Evolutionary conservation across 2,797 vertebrate species (phyloP).

Genomic region (Vespertilio murinus): DNA sequence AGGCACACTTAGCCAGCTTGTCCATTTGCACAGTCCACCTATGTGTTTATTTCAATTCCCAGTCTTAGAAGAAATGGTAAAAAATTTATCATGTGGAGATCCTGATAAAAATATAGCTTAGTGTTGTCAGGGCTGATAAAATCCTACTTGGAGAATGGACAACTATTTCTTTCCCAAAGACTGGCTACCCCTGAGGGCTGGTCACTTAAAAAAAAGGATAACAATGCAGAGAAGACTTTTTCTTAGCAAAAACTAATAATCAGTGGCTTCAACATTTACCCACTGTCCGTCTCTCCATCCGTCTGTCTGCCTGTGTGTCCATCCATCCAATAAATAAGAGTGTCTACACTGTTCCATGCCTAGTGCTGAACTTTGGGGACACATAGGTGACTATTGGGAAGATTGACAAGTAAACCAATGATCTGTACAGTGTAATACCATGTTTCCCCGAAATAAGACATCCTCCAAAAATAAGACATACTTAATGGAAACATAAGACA

Average conservation of each 20-base stretch:
- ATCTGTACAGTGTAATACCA: neutral
- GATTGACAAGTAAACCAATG: neutral
- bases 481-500: too few species aligned
- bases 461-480: too few species aligned
- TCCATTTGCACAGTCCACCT: conserved; percentile 4
- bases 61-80: neutral
- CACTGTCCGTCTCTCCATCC: neutral
- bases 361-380: neutral
- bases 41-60: conserved; percentile 19
- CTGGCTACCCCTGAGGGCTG: neutral
- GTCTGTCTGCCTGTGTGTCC: too few species aligned
- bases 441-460: too few species aligned
- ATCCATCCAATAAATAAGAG: neutral
- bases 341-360: neutral
- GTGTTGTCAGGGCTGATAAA: conserved; percentile 6
- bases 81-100: conserved; percentile 38
- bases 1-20: neutral
- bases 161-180: neutral
- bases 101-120: neutral
- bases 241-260: conserved; percentile 14
- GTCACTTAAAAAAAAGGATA: neutral
- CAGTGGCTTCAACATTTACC: neutral
- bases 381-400: neutral
- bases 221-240: conserved; percentile 1
- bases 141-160: neutral